Evolutionary conservation across 2,797 vertebrate species (phyloP).

Genomic region (Mycteria americana): DNA sequence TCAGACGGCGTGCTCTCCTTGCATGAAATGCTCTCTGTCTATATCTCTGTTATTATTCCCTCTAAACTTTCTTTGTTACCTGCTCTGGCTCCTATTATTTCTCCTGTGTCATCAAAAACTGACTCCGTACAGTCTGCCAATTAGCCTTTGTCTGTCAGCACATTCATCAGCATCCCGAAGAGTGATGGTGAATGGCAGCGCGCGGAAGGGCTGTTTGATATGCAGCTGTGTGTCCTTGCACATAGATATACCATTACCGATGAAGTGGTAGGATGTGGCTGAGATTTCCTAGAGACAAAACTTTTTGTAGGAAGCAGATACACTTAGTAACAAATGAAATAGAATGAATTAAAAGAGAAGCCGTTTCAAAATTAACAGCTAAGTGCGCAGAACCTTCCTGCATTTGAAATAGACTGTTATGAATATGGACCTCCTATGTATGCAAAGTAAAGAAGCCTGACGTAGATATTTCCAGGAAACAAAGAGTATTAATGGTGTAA

Average conservation of each 20-base stretch:
- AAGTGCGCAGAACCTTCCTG: background rate
- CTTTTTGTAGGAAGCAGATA: background rate
- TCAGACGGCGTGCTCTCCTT: background rate
- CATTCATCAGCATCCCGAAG: conserved; percentile 60
- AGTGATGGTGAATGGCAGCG: conserved; percentile 32
- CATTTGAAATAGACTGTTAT: background rate
- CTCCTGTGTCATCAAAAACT: conserved; percentile 73
- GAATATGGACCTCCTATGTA: background rate
- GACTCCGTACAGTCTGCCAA: conserved; percentile 69
- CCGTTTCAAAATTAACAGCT: background rate
- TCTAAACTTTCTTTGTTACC: conserved; percentile 77
- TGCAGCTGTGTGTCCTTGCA: conserved; percentile 53
- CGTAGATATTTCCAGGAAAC: background rate
- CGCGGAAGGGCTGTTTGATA: conserved; percentile 35
- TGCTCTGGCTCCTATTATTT: conserved; percentile 71
- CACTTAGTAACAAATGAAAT: background rate
- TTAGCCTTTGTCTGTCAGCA: conserved; percentile 74
- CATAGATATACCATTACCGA: background rate
- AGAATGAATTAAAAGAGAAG: background rate
- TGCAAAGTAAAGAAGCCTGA: background rate
- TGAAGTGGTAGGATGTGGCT: background rate
- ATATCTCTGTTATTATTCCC: conserved; percentile 53
- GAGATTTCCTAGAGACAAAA: background rate
- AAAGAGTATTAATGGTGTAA: background rate
- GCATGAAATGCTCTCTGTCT: background rate